Percentiles rank a stretch among this genome's conserved stretches.
Evolutionary conservation across 2,113 vertebrate genomes (phyloP).

Genomic region (Phoenicopterus ruber): DNA sequence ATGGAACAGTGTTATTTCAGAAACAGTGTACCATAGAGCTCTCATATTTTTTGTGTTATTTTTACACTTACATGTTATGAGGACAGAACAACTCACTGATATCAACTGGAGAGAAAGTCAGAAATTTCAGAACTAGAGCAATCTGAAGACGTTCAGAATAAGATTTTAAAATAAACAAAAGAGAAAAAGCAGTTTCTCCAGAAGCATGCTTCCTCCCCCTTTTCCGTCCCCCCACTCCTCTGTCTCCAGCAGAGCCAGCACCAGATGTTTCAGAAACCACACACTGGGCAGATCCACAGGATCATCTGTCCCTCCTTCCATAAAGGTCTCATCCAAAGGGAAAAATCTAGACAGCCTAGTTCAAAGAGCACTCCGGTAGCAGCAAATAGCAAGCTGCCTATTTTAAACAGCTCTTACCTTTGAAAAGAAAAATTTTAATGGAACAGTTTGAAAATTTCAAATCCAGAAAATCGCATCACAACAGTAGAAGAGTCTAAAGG

Average conservation of each 20-base stretch:
- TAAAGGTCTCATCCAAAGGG: constrained; percentile 3
- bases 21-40: not conserved
- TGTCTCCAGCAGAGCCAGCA: constrained; percentile 1
- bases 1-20: not conserved
- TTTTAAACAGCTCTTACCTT: not conserved
- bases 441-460: not conserved
- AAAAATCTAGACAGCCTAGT: not conserved
- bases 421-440: not conserved
- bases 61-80: not conserved
- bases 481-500: not conserved
- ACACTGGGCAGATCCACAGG: not conserved
- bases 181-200: not conserved
- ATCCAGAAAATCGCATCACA: not conserved
- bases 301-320: constrained; percentile 8
- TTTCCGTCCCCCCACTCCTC: not conserved
- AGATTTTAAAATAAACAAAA: not conserved
- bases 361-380: not conserved
- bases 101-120: not conserved
- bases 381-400: not conserved
- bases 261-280: constrained; percentile 42
- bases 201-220: not conserved
- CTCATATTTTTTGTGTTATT: not conserved
- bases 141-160: not conserved
- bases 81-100: not conserved
- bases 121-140: not conserved